phyloP scores from a whole-genome alignment of 1,140 invertebrate species.

The Solen grandis region DNA sequence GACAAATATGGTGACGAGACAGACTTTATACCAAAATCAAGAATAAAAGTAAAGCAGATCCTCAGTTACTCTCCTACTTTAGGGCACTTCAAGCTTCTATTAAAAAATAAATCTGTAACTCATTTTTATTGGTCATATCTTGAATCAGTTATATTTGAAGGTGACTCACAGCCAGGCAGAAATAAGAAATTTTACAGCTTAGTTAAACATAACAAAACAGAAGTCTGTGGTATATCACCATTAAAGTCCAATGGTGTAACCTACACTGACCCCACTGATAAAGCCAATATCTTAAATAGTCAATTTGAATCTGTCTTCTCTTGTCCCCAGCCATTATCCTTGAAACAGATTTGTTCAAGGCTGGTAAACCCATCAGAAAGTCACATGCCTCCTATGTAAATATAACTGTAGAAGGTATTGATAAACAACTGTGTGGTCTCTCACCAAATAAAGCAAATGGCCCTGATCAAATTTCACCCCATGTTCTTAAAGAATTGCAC shows the following conservation, averaged over 20 bases:
- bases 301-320: constrained; percentile 45
- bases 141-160: background rate
- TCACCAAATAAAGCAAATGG: constrained; percentile 47
- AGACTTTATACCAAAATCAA: background rate
- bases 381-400: constrained; percentile 9
- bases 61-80: background rate
- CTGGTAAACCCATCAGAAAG: background rate
- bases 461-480: constrained; percentile 34
- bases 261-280: constrained; percentile 4
- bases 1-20: background rate
- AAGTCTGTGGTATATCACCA: background rate
- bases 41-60: background rate
- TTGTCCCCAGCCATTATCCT: background rate
- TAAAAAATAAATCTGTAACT: background rate
- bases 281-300: constrained; percentile 39
- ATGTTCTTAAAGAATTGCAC: constrained; percentile 37
- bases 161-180: constrained; percentile 8
- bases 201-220: constrained; percentile 1
- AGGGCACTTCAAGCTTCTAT: background rate
- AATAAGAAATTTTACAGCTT: background rate
- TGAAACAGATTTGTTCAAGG: constrained; percentile 21
- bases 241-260: background rate
- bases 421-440: constrained; percentile 29
- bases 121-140: constrained; percentile 1
- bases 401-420: constrained; percentile 22